A percentile compares a stretch with the other conserved stretches of the same genome.
Conservation (phyloP, 2,113 vertebrate genomes). For the Aythya baeri region DNA sequence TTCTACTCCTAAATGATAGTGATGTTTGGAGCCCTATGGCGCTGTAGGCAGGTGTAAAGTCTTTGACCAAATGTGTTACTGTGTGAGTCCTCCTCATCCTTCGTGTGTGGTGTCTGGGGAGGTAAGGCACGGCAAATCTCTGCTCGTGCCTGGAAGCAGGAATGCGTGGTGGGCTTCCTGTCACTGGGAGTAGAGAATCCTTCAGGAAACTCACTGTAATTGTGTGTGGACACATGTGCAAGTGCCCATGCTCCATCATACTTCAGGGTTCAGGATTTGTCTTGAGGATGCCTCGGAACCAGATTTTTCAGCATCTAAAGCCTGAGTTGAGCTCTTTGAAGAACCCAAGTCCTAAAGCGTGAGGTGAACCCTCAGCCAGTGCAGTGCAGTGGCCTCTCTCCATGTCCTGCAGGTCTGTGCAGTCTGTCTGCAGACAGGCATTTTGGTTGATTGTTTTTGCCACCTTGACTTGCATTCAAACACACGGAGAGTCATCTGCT, state of each 20-base stretch:
- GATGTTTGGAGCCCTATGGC: neutral
- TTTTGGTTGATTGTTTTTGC: neutral
- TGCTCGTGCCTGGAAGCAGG: neutral
- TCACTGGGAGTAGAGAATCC: rapidly evolving
- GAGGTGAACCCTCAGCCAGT: neutral
- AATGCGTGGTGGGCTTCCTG: neutral
- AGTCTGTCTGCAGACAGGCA: neutral
- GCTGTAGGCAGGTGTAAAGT: neutral
- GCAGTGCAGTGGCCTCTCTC: rapidly evolving
- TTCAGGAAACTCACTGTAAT: neutral
- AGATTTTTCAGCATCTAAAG: neutral
- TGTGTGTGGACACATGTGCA: neutral
- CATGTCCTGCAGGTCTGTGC: rapidly evolving
- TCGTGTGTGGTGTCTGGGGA: neutral
- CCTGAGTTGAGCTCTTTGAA: neutral
- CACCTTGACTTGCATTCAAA: neutral
- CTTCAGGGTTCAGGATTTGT: neutral
- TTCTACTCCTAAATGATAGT: neutral
- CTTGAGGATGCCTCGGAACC: neutral
- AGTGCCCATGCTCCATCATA: rapidly evolving
- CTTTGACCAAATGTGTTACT: neutral
- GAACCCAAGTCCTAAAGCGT: neutral
- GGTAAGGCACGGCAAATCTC: neutral
- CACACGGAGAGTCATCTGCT: neutral
- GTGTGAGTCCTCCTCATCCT: neutral